Conservation (phyloP, 2,888 invertebrate genomes). For the Elegia similella region DNA sequence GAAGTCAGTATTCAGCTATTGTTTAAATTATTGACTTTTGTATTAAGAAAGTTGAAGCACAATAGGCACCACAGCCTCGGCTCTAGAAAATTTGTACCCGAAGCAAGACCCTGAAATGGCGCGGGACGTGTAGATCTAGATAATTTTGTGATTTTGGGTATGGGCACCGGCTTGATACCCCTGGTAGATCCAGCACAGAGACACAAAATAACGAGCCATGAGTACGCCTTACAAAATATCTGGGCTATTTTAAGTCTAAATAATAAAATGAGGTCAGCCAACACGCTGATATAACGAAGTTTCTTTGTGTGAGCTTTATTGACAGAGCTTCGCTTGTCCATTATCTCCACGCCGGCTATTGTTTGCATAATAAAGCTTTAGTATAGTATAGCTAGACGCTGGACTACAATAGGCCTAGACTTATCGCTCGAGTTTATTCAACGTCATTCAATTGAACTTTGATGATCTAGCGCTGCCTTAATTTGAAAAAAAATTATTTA, state of each 20-base stretch:
- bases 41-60: no score
- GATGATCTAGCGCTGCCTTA: no score
- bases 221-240: neutral
- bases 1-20: no score
- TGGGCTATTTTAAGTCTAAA: neutral
- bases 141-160: no score
- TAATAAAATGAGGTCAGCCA: neutral
- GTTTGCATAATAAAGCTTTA: neutral
- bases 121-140: no score
- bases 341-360: conserved; percentile 1
- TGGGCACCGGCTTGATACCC: no score
- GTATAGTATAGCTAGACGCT: neutral
- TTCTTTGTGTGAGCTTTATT: neutral
- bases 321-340: neutral
- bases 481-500: no score
- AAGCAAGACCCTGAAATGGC: no score
- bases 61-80: no score
- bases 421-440: neutral
- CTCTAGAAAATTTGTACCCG: no score
- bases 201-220: neutral
- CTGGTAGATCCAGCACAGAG: no score
- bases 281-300: conserved; percentile 2
- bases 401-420: neutral
- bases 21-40: no score
- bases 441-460: neutral